These are phyloP conservation scores for Echeneis naucrates DNA, from an alignment of 2,797 vertebrate species.

Conservation along the genomic window DNA sequence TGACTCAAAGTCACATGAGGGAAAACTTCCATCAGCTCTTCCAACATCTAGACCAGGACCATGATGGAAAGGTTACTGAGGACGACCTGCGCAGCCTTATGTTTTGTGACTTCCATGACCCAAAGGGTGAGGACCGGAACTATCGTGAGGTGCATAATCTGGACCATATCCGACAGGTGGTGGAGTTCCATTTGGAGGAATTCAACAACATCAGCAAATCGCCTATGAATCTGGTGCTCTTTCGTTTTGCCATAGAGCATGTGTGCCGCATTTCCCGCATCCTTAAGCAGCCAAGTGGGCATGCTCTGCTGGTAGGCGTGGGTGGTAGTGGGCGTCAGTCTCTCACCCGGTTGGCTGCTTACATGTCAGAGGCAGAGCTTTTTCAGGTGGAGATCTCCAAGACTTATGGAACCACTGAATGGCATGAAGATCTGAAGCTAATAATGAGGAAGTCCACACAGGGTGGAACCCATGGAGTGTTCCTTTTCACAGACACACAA, in stretches of 20 bases:
- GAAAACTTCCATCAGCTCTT: conserved; percentile 88
- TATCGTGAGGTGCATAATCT: conserved; percentile 88
- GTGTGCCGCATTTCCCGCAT: conserved; percentile 92
- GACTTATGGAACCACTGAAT: conserved; percentile 87
- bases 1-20: conserved; percentile 80
- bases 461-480: conserved; percentile 88
- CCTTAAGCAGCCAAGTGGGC: conserved; percentile 91
- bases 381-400: conserved; percentile 92
- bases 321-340: conserved; percentile 93
- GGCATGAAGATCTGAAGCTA: conserved; percentile 91
- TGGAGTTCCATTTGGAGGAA: conserved; percentile 90
- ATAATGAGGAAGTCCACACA: conserved; percentile 88
- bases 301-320: conserved; percentile 91
- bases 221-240: conserved; percentile 92
- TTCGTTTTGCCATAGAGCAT: conserved; percentile 94
- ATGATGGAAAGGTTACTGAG: conserved; percentile 87
- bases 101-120: conserved; percentile 95
- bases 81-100: conserved; percentile 93
- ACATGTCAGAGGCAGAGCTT: conserved; percentile 90
- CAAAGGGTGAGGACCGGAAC: conserved; percentile 87
- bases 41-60: conserved; percentile 84
- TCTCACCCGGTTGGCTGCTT: conserved; percentile 89
- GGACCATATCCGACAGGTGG: conserved; percentile 84
- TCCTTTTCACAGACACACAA: conserved; percentile 93
- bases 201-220: conserved; percentile 92